phyloP scores from a whole-genome alignment of 2,797 vertebrate genomes.

The Scyliorhinus canicula region DNA sequence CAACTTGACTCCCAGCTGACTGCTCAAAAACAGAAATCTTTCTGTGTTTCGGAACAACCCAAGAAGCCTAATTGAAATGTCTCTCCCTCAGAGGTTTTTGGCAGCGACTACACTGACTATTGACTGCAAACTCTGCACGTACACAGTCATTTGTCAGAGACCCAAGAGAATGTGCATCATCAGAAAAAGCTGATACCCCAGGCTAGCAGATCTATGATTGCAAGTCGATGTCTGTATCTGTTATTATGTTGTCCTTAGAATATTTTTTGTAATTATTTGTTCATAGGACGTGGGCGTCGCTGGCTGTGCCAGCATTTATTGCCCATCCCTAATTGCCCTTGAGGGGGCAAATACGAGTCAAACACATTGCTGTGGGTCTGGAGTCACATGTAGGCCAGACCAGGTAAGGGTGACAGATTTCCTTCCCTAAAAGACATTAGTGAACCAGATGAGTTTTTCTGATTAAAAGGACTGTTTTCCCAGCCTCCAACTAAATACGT shows the following conservation, averaged over 20 bases:
- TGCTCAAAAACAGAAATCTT: neutral
- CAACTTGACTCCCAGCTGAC: conserved; percentile 18
- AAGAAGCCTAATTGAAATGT: neutral
- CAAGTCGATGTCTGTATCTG: neutral
- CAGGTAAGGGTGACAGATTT: no score
- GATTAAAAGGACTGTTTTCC: neutral
- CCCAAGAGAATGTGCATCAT: neutral
- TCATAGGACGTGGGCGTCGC: no score
- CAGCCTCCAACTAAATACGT: neutral
- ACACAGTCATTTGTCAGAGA: neutral
- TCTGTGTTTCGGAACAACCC: conserved; percentile 7
- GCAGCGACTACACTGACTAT: neutral
- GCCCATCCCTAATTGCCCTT: no score
- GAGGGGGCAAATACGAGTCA: no score
- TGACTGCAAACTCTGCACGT: neutral
- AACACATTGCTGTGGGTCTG: no score
- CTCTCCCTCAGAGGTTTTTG: neutral
- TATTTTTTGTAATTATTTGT: no score
- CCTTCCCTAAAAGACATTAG: no score
- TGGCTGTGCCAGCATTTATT: no score
- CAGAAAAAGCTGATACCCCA: neutral
- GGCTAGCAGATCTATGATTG: neutral
- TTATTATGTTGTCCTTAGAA: neutral
- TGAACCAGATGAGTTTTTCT: no score
- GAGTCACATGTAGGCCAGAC: no score